Base-by-base conservation (phyloP, 2,888 invertebrate species). In the Sphaerophoria taeniata region DNA sequence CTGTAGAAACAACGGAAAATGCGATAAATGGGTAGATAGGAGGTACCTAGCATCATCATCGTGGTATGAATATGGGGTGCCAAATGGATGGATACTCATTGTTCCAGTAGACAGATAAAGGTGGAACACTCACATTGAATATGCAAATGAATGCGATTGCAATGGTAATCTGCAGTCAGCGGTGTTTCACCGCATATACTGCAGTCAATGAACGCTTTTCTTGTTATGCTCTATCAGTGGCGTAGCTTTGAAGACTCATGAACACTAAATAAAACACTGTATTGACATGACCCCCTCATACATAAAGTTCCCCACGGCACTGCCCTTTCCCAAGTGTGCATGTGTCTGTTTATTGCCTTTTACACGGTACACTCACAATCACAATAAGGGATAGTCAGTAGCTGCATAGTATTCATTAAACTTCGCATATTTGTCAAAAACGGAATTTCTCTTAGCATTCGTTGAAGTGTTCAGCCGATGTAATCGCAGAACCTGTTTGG, bases 371-470 rank as follows among this genome's bases (percentile, higher is more conserved):
- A 5, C 16, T 11, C 6, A 24, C 16, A 6, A 4, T 36, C 0
- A 39, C 2, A 11, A 24, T 36, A 14, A n/a, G 2, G 43, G 12
- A 6, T 43, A 45, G 11, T 16, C 6, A n/a, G 36, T 9, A 7
- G 3, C 7, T 14, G 9, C 9, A 39, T 7, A 43, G 11, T 55
- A 43, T 67, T 39, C 51, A 75, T 67, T 72, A 49, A 49, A 36
- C 49, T 56, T 69, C 75, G 61, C 55, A 70, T 70, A 72, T 74
- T 77, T 73, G 67, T 67, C 73, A 81, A 58, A 24, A 83, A 87
- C 63, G 73, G 71, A 79, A 84, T 84, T 76, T 81, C 74, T 74
- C 80, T 80, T 71, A 80, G 72, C 47, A 82, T 72, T 71, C 71
- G 53, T 60, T 72, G 71, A 55, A 63, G 65, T 69, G 73, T 61